These are phyloP conservation scores for Nothocercus nigrocapillus DNA, from an alignment of 2,113 vertebrate species.

Conservation along the genomic window DNA sequence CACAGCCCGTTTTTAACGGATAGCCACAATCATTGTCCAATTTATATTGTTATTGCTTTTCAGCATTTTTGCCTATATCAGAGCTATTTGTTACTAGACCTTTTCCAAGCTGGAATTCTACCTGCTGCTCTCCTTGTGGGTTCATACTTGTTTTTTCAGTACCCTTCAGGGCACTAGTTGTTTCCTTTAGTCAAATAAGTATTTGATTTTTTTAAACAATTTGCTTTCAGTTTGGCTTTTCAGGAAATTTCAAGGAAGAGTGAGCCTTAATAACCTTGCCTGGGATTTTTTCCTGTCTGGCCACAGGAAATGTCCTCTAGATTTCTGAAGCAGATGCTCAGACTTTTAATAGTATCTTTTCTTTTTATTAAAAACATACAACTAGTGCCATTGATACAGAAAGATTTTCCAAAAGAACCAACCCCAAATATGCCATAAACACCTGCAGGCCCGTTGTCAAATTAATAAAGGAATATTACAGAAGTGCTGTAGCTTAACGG, in stretches of 20 bases:
- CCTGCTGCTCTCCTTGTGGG: not conserved
- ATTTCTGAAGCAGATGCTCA: not conserved
- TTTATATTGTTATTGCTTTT: not conserved
- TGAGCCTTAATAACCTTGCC: accelerated
- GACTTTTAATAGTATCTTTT: not conserved
- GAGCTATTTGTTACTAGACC: not conserved
- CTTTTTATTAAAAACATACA: not conserved
- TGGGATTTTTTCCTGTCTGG: not conserved
- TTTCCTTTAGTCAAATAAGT: not conserved
- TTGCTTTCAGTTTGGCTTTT: not conserved
- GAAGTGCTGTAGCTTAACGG: accelerated
- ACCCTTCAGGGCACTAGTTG: not conserved
- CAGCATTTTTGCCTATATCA: not conserved
- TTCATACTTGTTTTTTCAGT: not conserved
- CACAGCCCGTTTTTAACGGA: not conserved
- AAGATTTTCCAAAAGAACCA: not conserved
- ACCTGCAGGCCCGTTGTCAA: accelerated
- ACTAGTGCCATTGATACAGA: accelerated
- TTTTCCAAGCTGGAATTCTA: not conserved
- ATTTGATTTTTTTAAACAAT: not conserved
- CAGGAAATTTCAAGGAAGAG: not conserved
- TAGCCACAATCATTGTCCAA: not conserved
- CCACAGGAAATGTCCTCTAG: not conserved
- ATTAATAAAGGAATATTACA: accelerated
- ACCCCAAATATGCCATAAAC: accelerated